Conservation (phyloP, 2,797 vertebrate species). For the Bradypus variegatus region DNA sequence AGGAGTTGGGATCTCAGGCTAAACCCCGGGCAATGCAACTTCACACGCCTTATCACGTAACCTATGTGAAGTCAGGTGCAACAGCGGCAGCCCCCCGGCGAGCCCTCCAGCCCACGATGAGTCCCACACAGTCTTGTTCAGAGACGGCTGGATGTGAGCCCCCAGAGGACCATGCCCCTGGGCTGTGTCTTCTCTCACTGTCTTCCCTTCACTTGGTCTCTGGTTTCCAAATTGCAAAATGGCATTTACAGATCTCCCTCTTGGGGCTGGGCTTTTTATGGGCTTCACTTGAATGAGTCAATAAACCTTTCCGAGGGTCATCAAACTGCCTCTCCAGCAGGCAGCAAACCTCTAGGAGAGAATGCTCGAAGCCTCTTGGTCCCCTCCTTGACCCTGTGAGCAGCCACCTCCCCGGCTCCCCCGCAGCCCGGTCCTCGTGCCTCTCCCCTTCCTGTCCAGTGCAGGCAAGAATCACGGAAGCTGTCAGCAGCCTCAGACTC, state of each 20-base stretch:
- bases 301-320: not conserved
- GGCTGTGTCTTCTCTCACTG: not conserved
- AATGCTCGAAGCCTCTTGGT: not conserved
- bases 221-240: not conserved
- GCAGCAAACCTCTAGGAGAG: not conserved
- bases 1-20: not conserved
- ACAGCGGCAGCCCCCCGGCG: no score
- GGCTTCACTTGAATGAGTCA: not conserved
- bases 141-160: not conserved
- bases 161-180: fast-evolving
- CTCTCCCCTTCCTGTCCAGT: not conserved
- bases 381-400: not conserved
- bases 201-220: not conserved
- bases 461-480: not conserved
- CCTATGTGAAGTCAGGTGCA: not conserved
- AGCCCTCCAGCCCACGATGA: not conserved
- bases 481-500: not conserved
- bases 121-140: not conserved
- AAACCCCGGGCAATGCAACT: not conserved
- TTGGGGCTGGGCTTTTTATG: not conserved
- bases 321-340: not conserved
- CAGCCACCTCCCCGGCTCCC: not conserved
- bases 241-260: not conserved
- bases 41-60: not conserved
- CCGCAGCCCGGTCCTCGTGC: no score